These are phyloP conservation scores for Epizoanthus rinbou DNA, from an alignment of 92 coral and sea anemone species.

Conservation along the genomic window DNA sequence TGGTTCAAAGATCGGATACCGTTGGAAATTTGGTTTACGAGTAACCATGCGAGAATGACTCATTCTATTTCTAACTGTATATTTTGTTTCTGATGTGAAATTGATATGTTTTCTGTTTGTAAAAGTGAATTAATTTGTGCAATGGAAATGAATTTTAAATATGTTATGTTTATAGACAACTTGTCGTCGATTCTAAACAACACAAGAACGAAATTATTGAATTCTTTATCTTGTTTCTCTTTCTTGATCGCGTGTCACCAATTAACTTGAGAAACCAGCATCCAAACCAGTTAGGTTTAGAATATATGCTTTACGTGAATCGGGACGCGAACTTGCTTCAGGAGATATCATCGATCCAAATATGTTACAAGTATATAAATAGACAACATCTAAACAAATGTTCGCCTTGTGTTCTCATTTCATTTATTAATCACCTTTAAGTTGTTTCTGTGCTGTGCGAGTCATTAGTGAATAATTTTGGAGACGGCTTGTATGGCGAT, in stretches of 20 bases:
- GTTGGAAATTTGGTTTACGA: neutral
- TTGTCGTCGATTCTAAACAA: neutral
- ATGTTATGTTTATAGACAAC: too few species aligned
- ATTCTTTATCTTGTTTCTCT: neutral
- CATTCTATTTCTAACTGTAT: neutral
- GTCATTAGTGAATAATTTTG: neutral
- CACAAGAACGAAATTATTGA: neutral
- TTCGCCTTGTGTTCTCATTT: neutral
- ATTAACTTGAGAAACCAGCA: neutral
- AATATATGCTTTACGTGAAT: neutral
- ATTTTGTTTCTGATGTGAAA: neutral
- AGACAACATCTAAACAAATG: neutral
- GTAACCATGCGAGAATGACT: neutral
- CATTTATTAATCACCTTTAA: neutral
- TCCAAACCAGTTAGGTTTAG: neutral
- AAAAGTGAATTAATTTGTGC: too few species aligned
- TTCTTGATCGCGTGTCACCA: slow-evolving; percentile 18
- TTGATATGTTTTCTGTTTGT: too few species aligned
- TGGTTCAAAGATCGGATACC: neutral
- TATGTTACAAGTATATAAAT: neutral
- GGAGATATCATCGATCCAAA: neutral
- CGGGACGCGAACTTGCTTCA: neutral
- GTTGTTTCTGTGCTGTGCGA: neutral
- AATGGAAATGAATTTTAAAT: neutral
- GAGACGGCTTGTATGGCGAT: neutral